These are phyloP conservation scores for Saccostrea cuccullata DNA, from an alignment of 1,140 invertebrate genomes.

Conservation along the genomic window DNA sequence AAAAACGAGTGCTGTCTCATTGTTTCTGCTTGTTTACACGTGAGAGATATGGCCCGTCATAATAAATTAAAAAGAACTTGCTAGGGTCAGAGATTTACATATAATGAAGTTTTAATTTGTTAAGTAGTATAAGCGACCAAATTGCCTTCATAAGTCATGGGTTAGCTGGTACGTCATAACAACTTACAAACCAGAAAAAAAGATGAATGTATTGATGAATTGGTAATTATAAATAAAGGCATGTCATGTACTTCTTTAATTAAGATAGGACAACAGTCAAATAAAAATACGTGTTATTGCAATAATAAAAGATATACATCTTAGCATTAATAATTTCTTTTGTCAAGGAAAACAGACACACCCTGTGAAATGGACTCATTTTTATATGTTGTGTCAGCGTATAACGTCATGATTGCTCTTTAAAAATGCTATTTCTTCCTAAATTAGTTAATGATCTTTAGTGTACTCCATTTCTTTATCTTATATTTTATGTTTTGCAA, in stretches of 20 bases:
- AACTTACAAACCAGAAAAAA: too few relatives aligned
- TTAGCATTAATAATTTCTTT: not conserved
- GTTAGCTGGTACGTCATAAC: too few relatives aligned
- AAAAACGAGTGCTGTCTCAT: not conserved
- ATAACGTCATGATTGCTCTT: not conserved
- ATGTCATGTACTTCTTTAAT: too few relatives aligned
- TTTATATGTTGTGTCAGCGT: not conserved
- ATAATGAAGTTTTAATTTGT: too few relatives aligned
- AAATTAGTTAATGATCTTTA: not conserved
- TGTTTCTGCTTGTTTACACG: not conserved
- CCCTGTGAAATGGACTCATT: constrained; percentile 9
- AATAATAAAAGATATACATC: too few relatives aligned
- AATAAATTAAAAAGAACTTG: not conserved
- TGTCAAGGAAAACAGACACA: not conserved
- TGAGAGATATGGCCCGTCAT: not conserved
- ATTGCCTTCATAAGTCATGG: too few relatives aligned
- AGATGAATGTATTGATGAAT: too few relatives aligned
- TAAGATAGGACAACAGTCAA: too few relatives aligned
- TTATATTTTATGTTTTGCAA: not conserved
- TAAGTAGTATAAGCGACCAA: too few relatives aligned
- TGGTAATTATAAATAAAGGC: too few relatives aligned
- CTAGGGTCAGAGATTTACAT: too few relatives aligned
- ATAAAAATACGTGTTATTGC: too few relatives aligned
- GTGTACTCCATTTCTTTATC: not conserved
- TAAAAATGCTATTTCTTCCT: not conserved